Base-by-base conservation (phyloP, 1,140 invertebrate genomes). In the Meloidogyne floridensis region DNA sequence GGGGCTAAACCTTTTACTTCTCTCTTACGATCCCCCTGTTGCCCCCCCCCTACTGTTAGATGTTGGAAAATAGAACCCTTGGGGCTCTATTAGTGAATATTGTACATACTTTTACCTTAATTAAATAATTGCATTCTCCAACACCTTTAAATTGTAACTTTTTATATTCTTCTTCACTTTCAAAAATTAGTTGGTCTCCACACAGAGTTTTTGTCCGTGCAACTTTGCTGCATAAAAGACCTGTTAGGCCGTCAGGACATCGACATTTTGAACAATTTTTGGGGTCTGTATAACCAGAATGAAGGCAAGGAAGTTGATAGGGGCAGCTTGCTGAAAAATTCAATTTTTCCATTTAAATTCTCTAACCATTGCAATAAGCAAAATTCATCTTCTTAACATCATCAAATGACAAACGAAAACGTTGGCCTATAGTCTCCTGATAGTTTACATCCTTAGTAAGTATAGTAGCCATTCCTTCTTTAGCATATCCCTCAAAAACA, bases 361-460 rank as follows among this genome's bases (percentile, higher is more conserved):
- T 1, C 32, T 69, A 11, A 83, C 82, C 47, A 65, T 56, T 20
- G 20, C 83, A 84, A 65, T 84, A 84, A 71, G 83, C 83, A 51
- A 82, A 82, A 59, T 84, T 84, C 42, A 84, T 86, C 56, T 84
- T 84, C 56, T 84, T 84, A 13, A 84, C 75, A 59, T 84, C 83
- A 47, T 84, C 82, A 70, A 84, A 84, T 15, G 83, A 81, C 9
- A 84, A 59, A 20, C 53, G 83, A 47, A 85, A 47, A 43, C 83
- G 77, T 85, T 84, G 83, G n/a, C 83, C 83, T 18, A 84, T 84
- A 20, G 83, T 84, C 7, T 32, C n/a, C 65, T 84, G 83, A 59
- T 84, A 84, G 42, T 84, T 84, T 20, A 43, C 6, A 69, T 84
- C 82, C 2, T 82, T 42, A 9, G 83, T 80, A 0, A 43, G 20